Base-by-base conservation (phyloP, 2,797 vertebrate species). In the Sandelia bainsii region DNA sequence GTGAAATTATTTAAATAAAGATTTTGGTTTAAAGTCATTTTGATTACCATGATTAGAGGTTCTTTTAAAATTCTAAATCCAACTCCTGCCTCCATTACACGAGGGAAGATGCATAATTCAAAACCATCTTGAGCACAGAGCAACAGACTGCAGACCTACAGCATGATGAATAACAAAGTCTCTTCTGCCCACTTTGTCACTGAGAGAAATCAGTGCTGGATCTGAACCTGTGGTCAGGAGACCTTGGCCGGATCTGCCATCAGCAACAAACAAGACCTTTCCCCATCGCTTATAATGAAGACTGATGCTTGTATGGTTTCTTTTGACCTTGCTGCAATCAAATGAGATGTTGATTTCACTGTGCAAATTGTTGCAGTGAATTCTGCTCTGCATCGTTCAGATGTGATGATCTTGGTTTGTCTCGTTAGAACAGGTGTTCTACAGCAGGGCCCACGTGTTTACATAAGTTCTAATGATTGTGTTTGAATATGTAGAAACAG, bases 101-200 rank as follows among this genome's bases (percentile, higher is more conserved):
- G 14, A 20, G 81, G 73, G 63, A 67, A 68, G 77, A 86, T 87
- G 77, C 69, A 88, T 84, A 69, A 90, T 89, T 87, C 83, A 90
- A 69, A 86, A 29, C 70, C 81, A 79, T 76, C 62, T 77, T 75
- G 67, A 84, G 77, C 75, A 49, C 27, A 1, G 50, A 83, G 65
- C 42, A 77, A 79, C 79, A 81, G 69, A 76, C 72, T 60, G 79
- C 77, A 83, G 75, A 81, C 72, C 75, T 79, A 68, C 72, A 80
- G 59, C 44, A 66, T 68, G 69, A 78, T 79, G 81, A 86, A 87
- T 86, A 79, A 86, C 84, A 78, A 81, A 84, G 65, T 73, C 70
- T 62, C 72, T 46, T 48, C 39, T 42, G 19, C 65, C 70, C 67
- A 74, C 65, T 78, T 84, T 51, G 63, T 85, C 77, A 59, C n/a